Evolutionary conservation across 2,888 invertebrate genomes (phyloP).

Genomic region (Trissolcus japonicus): DNA sequence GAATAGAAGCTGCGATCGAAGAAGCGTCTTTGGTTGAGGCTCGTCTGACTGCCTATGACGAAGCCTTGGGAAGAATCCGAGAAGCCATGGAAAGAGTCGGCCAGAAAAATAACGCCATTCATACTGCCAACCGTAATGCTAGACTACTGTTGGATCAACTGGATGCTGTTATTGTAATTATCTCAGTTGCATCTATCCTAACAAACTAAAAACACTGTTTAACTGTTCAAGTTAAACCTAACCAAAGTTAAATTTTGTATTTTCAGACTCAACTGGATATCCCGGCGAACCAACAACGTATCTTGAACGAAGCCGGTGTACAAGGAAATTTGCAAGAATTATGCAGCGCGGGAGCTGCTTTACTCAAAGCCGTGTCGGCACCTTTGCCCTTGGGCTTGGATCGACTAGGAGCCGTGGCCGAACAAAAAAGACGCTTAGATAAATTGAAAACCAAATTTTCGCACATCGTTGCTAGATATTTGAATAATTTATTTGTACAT

Average conservation of each 20-base stretch:
- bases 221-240: no score
- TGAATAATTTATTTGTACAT: conserved; percentile 96
- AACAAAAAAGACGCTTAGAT: conserved; percentile 87
- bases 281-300: conserved; percentile 81
- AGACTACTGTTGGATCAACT: conserved; percentile 87
- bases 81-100: conserved; percentile 94
- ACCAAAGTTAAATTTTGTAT: no score
- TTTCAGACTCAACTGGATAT: conserved; percentile 83
- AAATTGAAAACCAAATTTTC: conserved; percentile 88
- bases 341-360: conserved; percentile 83
- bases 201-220: no score
- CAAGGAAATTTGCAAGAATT: conserved; percentile 81
- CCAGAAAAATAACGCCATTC: conserved; percentile 91
- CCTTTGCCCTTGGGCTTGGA: conserved; percentile 71
- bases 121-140: conserved; percentile 91
- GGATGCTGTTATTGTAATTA: conserved; percentile 83
- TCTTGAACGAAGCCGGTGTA: conserved; percentile 85
- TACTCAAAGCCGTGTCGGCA: conserved; percentile 84
- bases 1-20: conserved; percentile 86
- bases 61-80: conserved; percentile 87
- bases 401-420: conserved; percentile 85
- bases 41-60: conserved; percentile 87
- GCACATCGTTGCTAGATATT: conserved; percentile 89
- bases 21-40: conserved; percentile 86
- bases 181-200: conserved; percentile 4